Evolutionary conservation across 2,888 invertebrate genomes (phyloP).

Genomic region (Fissipunctia ypsillon): DNA sequence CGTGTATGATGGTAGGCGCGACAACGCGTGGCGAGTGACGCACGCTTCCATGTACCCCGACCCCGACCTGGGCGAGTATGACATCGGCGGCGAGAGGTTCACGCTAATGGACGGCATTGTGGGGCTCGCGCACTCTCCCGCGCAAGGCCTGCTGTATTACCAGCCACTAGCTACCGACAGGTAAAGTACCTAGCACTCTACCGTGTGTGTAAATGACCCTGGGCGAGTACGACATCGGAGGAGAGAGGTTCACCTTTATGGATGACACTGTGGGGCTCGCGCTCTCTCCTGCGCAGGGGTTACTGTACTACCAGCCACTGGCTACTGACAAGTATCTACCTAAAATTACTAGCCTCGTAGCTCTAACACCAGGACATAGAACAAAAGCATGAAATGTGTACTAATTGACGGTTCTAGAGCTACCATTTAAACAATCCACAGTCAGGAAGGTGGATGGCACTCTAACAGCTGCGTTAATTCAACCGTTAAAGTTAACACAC

Average conservation of each 20-base stretch:
- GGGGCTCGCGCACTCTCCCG: conserved; percentile 92
- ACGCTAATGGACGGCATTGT: conserved; percentile 94
- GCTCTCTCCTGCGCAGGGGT: neutral
- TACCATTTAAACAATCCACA: neutral
- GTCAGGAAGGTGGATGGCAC: neutral
- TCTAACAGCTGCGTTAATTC: neutral
- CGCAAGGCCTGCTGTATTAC: conserved; percentile 92
- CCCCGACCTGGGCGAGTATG: conserved; percentile 94
- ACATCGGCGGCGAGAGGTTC: conserved; percentile 93
- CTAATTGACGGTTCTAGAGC: neutral
- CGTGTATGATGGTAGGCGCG: conserved; percentile 93
- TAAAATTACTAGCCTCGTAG: neutral
- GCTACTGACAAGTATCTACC: neutral
- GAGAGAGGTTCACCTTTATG: conserved; percentile 91
- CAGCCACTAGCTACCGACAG: conserved; percentile 94
- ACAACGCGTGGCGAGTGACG: conserved; percentile 94
- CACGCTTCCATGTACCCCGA: conserved; percentile 97
- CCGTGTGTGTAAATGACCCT: neutral
- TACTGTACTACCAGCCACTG: neutral
- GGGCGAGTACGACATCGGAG: neutral
- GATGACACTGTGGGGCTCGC: conserved; percentile 88
- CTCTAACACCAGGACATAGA: neutral
- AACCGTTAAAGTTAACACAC: neutral
- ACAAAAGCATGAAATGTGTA: neutral
- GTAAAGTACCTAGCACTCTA: conserved; percentile 70